Evolutionary conservation across 2,888 invertebrate species (phyloP).

Genomic region (Stenodera caucasica): DNA sequence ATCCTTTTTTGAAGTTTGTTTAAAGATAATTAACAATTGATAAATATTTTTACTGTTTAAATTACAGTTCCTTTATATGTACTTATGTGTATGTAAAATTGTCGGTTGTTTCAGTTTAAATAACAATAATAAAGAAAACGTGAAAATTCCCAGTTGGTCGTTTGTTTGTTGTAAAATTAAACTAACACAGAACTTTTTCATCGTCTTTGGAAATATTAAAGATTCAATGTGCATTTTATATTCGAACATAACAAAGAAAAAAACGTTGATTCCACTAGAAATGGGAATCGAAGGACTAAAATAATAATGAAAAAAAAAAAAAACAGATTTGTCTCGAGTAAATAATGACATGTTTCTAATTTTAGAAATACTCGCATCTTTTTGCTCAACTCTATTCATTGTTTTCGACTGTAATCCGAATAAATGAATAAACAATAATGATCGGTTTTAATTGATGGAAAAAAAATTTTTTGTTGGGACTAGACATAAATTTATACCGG

Average conservation of each 20-base stretch:
- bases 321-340: too few species aligned
- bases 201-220: not conserved
- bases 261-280: too few species aligned
- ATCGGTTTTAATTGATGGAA: not conserved
- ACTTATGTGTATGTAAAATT: not conserved
- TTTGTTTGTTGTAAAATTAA: slow-evolving; percentile 1
- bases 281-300: too few species aligned
- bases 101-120: not conserved
- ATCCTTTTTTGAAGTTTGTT: too few species aligned
- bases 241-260: not conserved
- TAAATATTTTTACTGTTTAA: not conserved
- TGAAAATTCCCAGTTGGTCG: slow-evolving; percentile 1
- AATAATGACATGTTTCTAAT: not conserved
- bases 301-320: too few species aligned
- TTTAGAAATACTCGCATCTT: too few species aligned
- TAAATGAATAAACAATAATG: too few species aligned
- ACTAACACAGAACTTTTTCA: not conserved
- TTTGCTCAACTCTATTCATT: too few species aligned
- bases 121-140: not conserved
- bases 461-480: not conserved
- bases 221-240: slow-evolving; percentile 1
- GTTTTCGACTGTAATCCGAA: too few species aligned
- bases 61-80: not conserved
- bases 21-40: not conserved
- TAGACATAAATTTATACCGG: slow-evolving; percentile 1